Evolutionary conservation across 1,140 invertebrate species (phyloP).

Genomic region (Hylaeus volcanicus): DNA sequence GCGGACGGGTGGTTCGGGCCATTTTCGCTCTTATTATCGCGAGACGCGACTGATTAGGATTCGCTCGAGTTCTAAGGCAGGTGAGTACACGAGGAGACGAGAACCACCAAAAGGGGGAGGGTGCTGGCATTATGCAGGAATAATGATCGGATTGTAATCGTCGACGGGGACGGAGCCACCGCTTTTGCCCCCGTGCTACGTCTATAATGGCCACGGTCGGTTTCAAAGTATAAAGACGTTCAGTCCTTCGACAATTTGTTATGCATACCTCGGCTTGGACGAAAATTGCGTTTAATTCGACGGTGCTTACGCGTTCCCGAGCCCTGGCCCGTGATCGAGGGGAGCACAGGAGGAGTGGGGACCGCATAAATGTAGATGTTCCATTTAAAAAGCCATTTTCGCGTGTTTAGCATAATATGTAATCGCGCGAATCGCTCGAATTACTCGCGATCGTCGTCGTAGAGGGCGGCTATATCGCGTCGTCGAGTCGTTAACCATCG

Average conservation of each 20-base stretch:
- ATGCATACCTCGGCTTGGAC: constrained; percentile 75
- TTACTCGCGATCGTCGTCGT: constrained; percentile 35
- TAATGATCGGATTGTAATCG: constrained; percentile 77
- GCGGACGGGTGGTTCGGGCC: neutral
- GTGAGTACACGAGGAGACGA: constrained; percentile 50
- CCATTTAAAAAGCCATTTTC: constrained; percentile 79
- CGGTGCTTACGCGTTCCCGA: constrained; percentile 54
- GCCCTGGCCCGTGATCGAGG: neutral
- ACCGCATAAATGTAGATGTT: constrained; percentile 78
- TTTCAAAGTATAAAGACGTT: constrained; percentile 71
- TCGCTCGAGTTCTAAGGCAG: constrained; percentile 52
- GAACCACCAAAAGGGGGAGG: neutral
- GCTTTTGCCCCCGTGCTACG: constrained; percentile 56
- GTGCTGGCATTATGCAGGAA: constrained; percentile 70
- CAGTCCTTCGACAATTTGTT: constrained; percentile 72
- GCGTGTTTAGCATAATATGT: constrained; percentile 79
- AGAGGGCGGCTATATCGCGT: neutral
- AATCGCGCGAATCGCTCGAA: constrained; percentile 60
- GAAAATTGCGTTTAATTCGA: constrained; percentile 79
- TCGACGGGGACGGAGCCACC: constrained; percentile 63
- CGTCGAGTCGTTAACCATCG: constrained; percentile 38
- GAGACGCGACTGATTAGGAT: constrained; percentile 54
- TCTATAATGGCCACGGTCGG: constrained; percentile 50
- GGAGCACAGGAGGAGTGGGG: neutral
- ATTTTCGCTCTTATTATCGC: constrained; percentile 24